A percentile compares a stretch with the other conserved stretches of the same genome.
Conservation (phyloP, 2,888 invertebrate species). For the Mantis religiosa region DNA sequence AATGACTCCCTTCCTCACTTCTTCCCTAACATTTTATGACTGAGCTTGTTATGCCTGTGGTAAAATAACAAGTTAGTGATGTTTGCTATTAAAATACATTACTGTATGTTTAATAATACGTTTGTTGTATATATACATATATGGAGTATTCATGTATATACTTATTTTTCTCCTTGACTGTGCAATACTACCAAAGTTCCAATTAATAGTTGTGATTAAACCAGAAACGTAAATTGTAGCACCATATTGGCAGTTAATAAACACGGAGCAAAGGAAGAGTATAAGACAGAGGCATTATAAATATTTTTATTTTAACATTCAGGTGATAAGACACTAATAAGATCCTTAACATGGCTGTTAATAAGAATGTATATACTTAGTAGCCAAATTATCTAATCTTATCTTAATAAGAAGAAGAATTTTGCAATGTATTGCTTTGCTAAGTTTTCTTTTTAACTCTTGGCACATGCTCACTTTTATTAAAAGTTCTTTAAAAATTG, state of each 20-base stretch:
- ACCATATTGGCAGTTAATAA: background rate
- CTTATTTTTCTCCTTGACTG: background rate
- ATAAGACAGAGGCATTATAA: background rate
- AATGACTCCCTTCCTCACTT: background rate
- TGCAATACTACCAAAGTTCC: constrained; percentile 11
- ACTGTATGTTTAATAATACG: constrained; percentile 2
- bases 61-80: background rate
- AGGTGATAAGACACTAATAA: background rate
- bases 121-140: constrained; percentile 12
- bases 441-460: no score
- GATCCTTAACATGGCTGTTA: no score
- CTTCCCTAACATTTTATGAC: background rate
- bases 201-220: background rate
- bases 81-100: constrained; percentile 6
- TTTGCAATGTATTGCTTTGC: background rate
- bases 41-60: constrained; percentile 10
- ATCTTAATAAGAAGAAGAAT: background rate
- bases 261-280: background rate
- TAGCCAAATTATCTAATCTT: background rate
- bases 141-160: background rate
- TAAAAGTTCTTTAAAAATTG: no score
- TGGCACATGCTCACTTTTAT: no score
- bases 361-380: no score
- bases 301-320: background rate
- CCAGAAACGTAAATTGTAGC: background rate